phyloP scores from a whole-genome alignment of 2,797 vertebrate species.

The Acanthornis magna region DNA sequence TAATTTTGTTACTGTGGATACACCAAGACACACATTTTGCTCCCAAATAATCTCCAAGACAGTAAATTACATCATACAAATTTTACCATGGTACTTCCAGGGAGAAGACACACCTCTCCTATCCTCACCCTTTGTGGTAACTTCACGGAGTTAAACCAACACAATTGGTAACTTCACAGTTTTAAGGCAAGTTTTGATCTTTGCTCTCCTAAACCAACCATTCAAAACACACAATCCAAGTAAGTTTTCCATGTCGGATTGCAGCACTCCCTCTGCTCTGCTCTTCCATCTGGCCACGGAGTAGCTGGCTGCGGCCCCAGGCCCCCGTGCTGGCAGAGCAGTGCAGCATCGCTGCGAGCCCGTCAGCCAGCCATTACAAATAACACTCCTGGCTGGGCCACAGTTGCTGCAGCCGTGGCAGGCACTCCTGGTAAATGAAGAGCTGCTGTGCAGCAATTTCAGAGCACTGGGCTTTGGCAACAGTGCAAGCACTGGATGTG shows the following conservation, averaged over 20 bases:
- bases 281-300: neutral
- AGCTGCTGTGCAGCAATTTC: neutral
- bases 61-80: neutral
- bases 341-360: fast-evolving
- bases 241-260: neutral
- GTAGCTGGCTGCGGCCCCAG: neutral
- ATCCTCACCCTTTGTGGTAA: neutral
- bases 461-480: neutral
- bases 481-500: fast-evolving
- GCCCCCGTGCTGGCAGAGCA: neutral
- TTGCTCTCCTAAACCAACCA: neutral
- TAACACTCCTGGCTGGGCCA: neutral
- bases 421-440: neutral
- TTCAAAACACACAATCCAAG: neutral
- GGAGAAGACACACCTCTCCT: neutral
- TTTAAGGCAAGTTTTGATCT: neutral
- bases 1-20: neutral
- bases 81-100: neutral
- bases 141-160: neutral
- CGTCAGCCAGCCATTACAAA: neutral
- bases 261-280: neutral
- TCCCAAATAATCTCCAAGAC: neutral
- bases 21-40: neutral
- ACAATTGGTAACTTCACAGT: no score
- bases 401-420: neutral